These are phyloP conservation scores for Drosophila equinoxialis DNA, from an alignment of 1,140 invertebrate species.

Conservation along the genomic window DNA sequence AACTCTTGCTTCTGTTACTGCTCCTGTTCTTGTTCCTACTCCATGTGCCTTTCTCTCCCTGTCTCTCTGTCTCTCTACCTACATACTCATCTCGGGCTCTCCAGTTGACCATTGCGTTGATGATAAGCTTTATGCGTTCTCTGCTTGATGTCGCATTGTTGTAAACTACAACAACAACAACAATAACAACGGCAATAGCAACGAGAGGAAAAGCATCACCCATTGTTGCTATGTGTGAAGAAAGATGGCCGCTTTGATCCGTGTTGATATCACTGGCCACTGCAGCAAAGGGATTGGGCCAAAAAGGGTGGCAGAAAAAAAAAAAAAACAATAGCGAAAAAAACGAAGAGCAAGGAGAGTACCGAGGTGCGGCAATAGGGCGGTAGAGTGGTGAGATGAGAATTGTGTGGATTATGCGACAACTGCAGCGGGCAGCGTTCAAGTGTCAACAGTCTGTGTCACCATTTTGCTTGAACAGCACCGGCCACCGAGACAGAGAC, in stretches of 20 bases:
- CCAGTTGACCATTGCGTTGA: slow-evolving; percentile 68
- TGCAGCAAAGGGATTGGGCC: slow-evolving; percentile 44
- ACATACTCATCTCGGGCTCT: background rate
- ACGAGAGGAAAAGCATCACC: slow-evolving; percentile 20
- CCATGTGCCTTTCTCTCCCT: slow-evolving; percentile 20
- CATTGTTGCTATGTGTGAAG: slow-evolving; percentile 45
- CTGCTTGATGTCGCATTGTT: slow-evolving; percentile 72
- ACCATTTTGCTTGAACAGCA: slow-evolving; percentile 16
- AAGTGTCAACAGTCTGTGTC: slow-evolving; percentile 59
- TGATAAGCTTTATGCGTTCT: slow-evolving; percentile 78
- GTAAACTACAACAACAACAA: slow-evolving; percentile 46
- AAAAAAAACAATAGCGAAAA: slow-evolving; percentile 27
- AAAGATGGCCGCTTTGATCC: slow-evolving; percentile 80
- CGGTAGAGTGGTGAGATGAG: slow-evolving; percentile 9
- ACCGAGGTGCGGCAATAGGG: background rate
- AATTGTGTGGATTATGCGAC: slow-evolving; percentile 76
- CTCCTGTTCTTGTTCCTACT: slow-evolving; percentile 26
- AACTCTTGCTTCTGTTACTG: slow-evolving; percentile 31
- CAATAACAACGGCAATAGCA: slow-evolving; percentile 44
- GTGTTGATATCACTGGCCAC: slow-evolving; percentile 71
- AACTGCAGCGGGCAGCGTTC: slow-evolving; percentile 67
- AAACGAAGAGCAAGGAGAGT: background rate
- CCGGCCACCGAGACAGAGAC: background rate
- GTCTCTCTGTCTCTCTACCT: background rate
- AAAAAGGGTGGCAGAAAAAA: slow-evolving; percentile 19